Percentiles rank a stretch among this genome's conserved stretches.
Evolutionary conservation across 23 tunicate genomes (phyloP).

Genomic region (Trididemnum miniatum): DNA sequence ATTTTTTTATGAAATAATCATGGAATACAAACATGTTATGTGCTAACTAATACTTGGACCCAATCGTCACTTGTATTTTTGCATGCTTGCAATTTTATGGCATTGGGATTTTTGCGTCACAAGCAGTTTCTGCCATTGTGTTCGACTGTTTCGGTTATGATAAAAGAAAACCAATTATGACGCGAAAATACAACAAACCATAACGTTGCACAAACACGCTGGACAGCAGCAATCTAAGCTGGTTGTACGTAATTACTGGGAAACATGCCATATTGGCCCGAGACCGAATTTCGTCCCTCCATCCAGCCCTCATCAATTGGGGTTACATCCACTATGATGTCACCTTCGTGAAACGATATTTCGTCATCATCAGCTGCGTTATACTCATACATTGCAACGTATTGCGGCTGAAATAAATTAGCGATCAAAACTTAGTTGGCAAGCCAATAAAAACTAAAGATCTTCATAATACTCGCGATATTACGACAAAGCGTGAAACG

Average conservation of each 20-base stretch:
- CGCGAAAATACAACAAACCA: too few species aligned
- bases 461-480: too few species aligned
- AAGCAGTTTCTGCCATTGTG: not conserved
- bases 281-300: slow-evolving; percentile 46
- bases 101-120: not conserved
- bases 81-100: not conserved
- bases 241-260: slow-evolving; percentile 80
- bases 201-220: too few species aligned
- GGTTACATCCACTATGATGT: slow-evolving; percentile 41
- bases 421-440: too few species aligned
- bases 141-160: not conserved
- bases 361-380: slow-evolving; percentile 81
- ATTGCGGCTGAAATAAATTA: not conserved
- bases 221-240: slow-evolving; percentile 8
- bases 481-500: too few species aligned
- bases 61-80: not conserved
- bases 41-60: too few species aligned
- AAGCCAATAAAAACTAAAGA: too few species aligned
- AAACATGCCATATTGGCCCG: slow-evolving; percentile 74
- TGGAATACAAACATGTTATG: too few species aligned
- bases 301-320: slow-evolving; percentile 79
- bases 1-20: too few species aligned
- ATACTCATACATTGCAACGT: slow-evolving; percentile 70
- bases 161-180: too few species aligned
- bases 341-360: slow-evolving; percentile 59